These are phyloP conservation scores for Plodia interpunctella DNA, from an alignment of 1,140 invertebrate species.

Conservation along the genomic window DNA sequence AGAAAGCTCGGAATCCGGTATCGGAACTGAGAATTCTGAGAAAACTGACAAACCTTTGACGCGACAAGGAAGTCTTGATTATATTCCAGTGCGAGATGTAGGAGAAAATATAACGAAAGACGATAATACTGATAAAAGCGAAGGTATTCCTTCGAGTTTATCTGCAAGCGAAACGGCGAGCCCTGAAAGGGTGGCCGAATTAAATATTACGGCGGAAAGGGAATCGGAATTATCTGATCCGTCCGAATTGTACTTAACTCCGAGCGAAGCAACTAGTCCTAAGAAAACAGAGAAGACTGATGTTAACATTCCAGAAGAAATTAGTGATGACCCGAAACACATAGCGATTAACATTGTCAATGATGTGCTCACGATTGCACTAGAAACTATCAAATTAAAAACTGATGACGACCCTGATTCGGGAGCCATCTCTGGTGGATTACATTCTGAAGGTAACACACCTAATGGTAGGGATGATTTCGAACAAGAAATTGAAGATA, in stretches of 20 bases:
- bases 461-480: constrained; percentile 69
- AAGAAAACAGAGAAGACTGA: constrained; percentile 72
- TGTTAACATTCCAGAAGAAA: constrained; percentile 74
- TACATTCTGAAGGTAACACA: constrained; percentile 67
- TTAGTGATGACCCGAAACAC: constrained; percentile 75
- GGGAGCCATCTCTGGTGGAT: constrained; percentile 62
- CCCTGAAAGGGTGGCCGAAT: constrained; percentile 64
- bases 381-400: constrained; percentile 69
- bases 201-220: constrained; percentile 52
- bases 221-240: constrained; percentile 77
- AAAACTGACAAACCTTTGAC: constrained; percentile 78
- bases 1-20: constrained; percentile 58
- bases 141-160: constrained; percentile 70
- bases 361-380: constrained; percentile 69
- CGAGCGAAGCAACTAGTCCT: constrained; percentile 77
- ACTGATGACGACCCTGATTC: constrained; percentile 65
- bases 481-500: constrained; percentile 63
- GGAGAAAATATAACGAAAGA: constrained; percentile 62
- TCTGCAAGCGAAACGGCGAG: constrained; percentile 72
- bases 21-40: constrained; percentile 59
- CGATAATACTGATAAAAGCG: constrained; percentile 68
- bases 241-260: constrained; percentile 80
- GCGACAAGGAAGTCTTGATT: constrained; percentile 71
- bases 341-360: constrained; percentile 72
- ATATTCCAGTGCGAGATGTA: constrained; percentile 74